Conservation (phyloP, 2,888 invertebrate species). For the Andrena marginata region DNA sequence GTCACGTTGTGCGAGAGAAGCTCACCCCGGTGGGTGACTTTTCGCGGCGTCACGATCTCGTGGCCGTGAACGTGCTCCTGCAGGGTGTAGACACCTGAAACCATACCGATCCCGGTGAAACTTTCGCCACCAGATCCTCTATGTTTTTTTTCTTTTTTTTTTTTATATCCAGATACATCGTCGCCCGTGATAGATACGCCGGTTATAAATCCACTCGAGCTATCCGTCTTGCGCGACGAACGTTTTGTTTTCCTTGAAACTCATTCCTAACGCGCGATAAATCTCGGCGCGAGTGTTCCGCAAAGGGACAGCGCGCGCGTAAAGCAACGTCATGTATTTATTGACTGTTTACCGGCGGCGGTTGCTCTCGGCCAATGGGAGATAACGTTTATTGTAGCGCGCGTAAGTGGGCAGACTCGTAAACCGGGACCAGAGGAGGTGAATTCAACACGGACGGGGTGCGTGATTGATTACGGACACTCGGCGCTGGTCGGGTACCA, state of each 20-base stretch:
- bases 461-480: constrained; percentile 35
- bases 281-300: constrained; percentile 12
- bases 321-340: constrained; percentile 47
- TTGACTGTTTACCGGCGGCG: constrained; percentile 48
- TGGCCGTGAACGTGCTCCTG: constrained; percentile 86
- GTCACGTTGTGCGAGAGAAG: constrained; percentile 87
- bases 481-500: constrained; percentile 6
- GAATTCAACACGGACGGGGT: constrained; percentile 16
- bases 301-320: constrained; percentile 12
- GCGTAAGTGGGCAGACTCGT: constrained; percentile 48
- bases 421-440: constrained; percentile 35
- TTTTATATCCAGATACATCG: not conserved
- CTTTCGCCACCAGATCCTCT: not conserved
- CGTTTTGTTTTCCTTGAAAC: constrained; percentile 13
- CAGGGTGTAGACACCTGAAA: constrained; percentile 85
- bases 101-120: not conserved
- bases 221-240: not conserved
- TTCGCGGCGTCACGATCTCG: constrained; percentile 88
- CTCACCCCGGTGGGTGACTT: constrained; percentile 87
- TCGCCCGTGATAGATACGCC: not conserved
- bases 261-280: constrained; percentile 26
- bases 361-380: constrained; percentile 34
- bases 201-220: not conserved
- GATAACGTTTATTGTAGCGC: constrained; percentile 44
- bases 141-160: not conserved